Conservation (phyloP, 2,888 invertebrate genomes). For the Scaptomyza tumidula region DNA sequence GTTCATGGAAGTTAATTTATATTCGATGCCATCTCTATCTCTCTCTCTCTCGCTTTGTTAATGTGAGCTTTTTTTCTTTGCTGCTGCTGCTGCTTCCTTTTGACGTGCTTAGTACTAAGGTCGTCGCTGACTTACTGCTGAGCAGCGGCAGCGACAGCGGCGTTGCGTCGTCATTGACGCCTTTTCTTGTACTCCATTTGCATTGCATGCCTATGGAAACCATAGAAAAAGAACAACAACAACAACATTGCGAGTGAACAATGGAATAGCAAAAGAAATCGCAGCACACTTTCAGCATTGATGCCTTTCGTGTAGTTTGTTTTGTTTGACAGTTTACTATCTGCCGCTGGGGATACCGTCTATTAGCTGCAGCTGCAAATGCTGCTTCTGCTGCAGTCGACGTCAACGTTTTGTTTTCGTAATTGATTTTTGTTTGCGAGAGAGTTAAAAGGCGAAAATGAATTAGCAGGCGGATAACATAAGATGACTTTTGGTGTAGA, state of each 20-base stretch:
- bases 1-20: conserved; percentile 76
- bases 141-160: conserved; percentile 19
- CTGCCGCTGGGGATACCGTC: conserved; percentile 13
- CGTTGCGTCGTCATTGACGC: conserved; percentile 67
- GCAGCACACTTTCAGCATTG: conserved; percentile 68
- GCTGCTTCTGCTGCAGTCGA: conserved; percentile 14
- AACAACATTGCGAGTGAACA: conserved; percentile 19
- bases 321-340: conserved; percentile 75
- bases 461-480: conserved; percentile 19
- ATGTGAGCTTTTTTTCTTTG: conserved; percentile 35
- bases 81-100: conserved; percentile 59
- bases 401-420: conserved; percentile 59
- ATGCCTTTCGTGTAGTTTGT: conserved; percentile 67
- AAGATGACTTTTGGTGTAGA: conserved; percentile 3
- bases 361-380: not conserved
- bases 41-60: conserved; percentile 17
- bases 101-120: conserved; percentile 51
- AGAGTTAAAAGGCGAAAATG: conserved; percentile 23
- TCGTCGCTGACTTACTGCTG: conserved; percentile 49
- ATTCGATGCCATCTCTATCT: conserved; percentile 67
- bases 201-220: conserved; percentile 52
- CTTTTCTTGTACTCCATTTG: conserved; percentile 66
- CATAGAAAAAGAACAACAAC: conserved; percentile 42
- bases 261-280: conserved; percentile 40
- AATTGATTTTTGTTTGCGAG: conserved; percentile 13